Base-by-base conservation (phyloP, 1,140 invertebrate species). In the Lordiphosa clarofinis region DNA sequence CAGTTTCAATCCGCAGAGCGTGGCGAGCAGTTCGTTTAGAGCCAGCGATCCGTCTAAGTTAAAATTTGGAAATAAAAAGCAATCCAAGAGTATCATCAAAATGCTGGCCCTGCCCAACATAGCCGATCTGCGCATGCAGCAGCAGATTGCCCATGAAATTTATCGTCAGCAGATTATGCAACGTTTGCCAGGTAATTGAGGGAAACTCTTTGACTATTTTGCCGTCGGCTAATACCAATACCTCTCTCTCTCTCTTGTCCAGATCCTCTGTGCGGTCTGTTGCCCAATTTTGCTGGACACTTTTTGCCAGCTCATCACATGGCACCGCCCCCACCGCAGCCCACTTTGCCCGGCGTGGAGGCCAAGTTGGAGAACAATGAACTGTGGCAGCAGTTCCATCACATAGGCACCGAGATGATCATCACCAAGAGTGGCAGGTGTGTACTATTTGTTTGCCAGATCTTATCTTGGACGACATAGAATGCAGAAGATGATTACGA, bases 381-480 rank as follows among this genome's bases (percentile, higher is more conserved):
- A 58, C 92, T 99, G 31, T 99, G 98, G 98, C 93, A 96, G 72
- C 95, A 97, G 76, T 99, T 99, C 90, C 95, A 98, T 89, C 94
- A 96, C 72, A 92, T 98, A 55, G 96, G 97, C 53, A 99, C 97
- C 1, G 98, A 99, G 90, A 99, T 99, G 98, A 99, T 99, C 89
- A 99, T 99, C 89, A 99, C 98, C 9, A 99, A 99, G 91, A 96
- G 95, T 55, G 98, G 98, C 90, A 94, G 98, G 97, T 99, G 56
- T 56, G 76, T 71, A 48, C 42, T 24, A 13, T 11, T 24, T 53
- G 50, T 47, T 74, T 52, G 35, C 37, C 55, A 70, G 60, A 81
- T 79, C 75, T 58, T 13, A 24, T 4, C 19, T 36, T 56, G 46
- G 21, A 10, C 61, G 37, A 43, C 37, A 50, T 67, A 46, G 58